Base-by-base conservation (phyloP, 2,113 vertebrate species). In the Brachirus orientalis region DNA sequence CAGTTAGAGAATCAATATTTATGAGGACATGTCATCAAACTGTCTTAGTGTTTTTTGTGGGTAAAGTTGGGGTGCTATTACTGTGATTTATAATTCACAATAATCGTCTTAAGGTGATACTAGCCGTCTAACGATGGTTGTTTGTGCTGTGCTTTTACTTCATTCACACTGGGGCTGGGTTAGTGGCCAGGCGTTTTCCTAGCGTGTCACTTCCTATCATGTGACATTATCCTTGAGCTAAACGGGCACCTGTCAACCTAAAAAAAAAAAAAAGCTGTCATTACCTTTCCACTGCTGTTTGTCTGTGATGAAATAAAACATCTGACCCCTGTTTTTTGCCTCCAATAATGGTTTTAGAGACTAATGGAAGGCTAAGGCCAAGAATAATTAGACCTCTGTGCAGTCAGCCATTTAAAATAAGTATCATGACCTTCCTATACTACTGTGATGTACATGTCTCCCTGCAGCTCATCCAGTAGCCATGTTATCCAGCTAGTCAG, bases 191-290 rank as follows among this genome's bases (percentile, higher is more conserved):
- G 65, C 85, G 65, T 75, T 72, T 79, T 41, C 71, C 69, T 51
- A 73, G 57, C 59, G 48, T 89, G 84, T 92, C 88, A 82, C 80
- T 88, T 88, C 77, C 62, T 73, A 88, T 90, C 76, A 81, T 33
- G 68, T 82, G 80, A 85, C 84, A 83, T 88, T 76, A 84, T 85
- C 83, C 75, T 71, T 85, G 77, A 88, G 87, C 80, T 68, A 65
- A 58, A 63, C 40, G n/a, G 71, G 62, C 69, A 61, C 63, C 19
- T 77, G 72, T 67, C 57, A 19, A 52, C 72, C 61, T 71, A 56
- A 79, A 83, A 83, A 76, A 63, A 35, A 62, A n/a, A n/a, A n/a
- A n/a, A n/a, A n/a, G n/a, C n/a, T n/a, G n/a, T n/a, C n/a, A n/a
- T n/a, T n/a, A n/a, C n/a, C n/a, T n/a, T n/a, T n/a, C n/a, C n/a